Evolutionary conservation across 2,888 invertebrate species (phyloP).

Genomic region (Dione vanillae): DNA sequence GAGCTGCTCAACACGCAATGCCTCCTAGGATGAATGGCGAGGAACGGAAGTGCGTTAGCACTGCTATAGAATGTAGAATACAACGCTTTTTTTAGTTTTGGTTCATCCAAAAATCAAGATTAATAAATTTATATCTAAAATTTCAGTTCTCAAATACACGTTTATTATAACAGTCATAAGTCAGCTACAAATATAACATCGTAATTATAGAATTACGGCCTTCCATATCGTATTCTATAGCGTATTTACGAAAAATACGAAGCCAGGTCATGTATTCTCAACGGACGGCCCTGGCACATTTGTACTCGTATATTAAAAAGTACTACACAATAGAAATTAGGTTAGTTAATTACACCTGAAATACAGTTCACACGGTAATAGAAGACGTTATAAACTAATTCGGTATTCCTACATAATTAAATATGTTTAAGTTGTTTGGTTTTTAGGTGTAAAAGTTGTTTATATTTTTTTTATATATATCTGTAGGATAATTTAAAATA

Average conservation of each 20-base stretch:
- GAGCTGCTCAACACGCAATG: too few relatives aligned
- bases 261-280: constrained; percentile 18
- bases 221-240: constrained; percentile 4
- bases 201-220: not conserved
- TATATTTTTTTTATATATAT: too few relatives aligned
- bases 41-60: too few relatives aligned
- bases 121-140: too few relatives aligned
- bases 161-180: not conserved
- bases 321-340: constrained; percentile 8
- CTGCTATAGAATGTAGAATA: too few relatives aligned
- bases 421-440: too few relatives aligned
- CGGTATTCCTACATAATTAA: not conserved
- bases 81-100: too few relatives aligned
- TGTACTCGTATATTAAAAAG: constrained; percentile 8
- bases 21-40: too few relatives aligned
- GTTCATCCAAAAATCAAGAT: too few relatives aligned
- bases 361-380: constrained; percentile 6
- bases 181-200: not conserved
- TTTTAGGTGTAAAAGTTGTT: too few relatives aligned
- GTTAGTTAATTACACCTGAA: constrained; percentile 25
- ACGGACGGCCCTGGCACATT: constrained; percentile 16
- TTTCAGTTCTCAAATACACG: not conserved
- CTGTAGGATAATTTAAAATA: too few relatives aligned
- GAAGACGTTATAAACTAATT: not conserved
- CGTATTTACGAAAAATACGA: constrained; percentile 18